Conservation (phyloP, 2,888 invertebrate genomes). For the Resseliella maxima region DNA sequence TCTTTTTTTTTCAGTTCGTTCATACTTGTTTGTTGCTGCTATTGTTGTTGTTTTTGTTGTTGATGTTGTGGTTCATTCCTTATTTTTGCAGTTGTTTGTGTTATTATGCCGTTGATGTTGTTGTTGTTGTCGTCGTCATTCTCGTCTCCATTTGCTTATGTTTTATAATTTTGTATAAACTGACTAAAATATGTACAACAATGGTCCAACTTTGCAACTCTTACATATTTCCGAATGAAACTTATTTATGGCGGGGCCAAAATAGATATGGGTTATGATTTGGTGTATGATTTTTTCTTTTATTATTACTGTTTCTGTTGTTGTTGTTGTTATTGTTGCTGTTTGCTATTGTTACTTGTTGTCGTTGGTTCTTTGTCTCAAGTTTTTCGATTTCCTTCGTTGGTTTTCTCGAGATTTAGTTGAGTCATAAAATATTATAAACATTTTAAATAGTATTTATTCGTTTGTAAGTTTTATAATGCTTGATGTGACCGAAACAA, state of each 20-base stretch:
- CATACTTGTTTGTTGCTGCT: background rate
- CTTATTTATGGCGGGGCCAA: slow-evolving; percentile 35
- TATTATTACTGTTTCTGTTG: background rate
- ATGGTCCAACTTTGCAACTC: slow-evolving; percentile 22
- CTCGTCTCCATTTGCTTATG: slow-evolving; percentile 31
- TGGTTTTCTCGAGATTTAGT: background rate
- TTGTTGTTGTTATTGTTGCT: background rate
- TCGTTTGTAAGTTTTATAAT: slow-evolving; percentile 43
- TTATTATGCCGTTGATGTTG: background rate
- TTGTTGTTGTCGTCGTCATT: slow-evolving; percentile 37
- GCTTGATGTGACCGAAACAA: slow-evolving; percentile 27
- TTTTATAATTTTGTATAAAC: slow-evolving; percentile 29
- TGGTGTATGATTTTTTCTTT: background rate
- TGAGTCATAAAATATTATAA: slow-evolving; percentile 25
- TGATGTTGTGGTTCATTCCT: background rate
- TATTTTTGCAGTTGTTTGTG: background rate
- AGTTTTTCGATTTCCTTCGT: slow-evolving; percentile 37
- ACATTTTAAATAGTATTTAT: slow-evolving; percentile 39
- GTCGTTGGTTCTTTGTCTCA: slow-evolving; percentile 37
- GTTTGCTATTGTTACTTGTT: background rate
- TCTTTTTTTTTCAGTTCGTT: background rate
- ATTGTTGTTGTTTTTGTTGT: background rate
- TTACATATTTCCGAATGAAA: slow-evolving; percentile 48
- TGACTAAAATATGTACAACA: slow-evolving; percentile 36
- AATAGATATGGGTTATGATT: slow-evolving; percentile 53